Conservation (phyloP, 1,140 invertebrate genomes). For the Steinernema feltiae region DNA sequence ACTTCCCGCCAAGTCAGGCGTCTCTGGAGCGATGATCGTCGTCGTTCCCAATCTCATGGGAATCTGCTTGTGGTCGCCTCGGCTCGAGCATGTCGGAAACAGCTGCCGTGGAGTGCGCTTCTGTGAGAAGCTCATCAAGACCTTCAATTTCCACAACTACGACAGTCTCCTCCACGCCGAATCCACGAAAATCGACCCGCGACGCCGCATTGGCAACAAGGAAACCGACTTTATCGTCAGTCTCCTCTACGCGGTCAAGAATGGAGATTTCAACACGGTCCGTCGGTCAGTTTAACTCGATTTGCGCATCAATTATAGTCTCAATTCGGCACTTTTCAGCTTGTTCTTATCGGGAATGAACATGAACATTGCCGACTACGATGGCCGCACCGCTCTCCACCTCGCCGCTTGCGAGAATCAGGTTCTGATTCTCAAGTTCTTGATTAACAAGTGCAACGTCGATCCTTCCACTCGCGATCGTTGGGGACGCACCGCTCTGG, state of each 20-base stretch:
- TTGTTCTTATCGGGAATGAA: slow-evolving; percentile 50
- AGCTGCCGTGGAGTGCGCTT: slow-evolving; percentile 83
- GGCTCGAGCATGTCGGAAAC: slow-evolving; percentile 79
- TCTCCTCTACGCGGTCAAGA: slow-evolving; percentile 82
- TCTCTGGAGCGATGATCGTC: slow-evolving; percentile 82
- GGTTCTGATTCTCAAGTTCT: slow-evolving; percentile 49
- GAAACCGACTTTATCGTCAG: slow-evolving; percentile 88
- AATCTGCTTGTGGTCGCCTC: slow-evolving; percentile 87
- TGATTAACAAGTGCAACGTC: slow-evolving; percentile 73
- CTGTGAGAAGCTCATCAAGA: slow-evolving; percentile 74
- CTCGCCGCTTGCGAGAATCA: slow-evolving; percentile 61
- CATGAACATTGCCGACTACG: slow-evolving; percentile 77
- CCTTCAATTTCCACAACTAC: slow-evolving; percentile 94
- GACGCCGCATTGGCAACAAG: slow-evolving; percentile 81
- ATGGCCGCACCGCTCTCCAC: slow-evolving; percentile 69
- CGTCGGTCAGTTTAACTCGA: too few relatives aligned
- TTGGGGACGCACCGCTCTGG: slow-evolving; percentile 53
- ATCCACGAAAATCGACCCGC: slow-evolving; percentile 78
- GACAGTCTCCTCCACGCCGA: slow-evolving; percentile 86
- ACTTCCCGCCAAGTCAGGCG: slow-evolving; percentile 90
- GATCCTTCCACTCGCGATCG: slow-evolving; percentile 64
- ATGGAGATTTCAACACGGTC: slow-evolving; percentile 69
- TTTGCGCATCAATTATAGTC: too few relatives aligned
- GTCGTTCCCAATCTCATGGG: slow-evolving; percentile 96
- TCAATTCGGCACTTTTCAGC: slow-evolving; percentile 32